Base-by-base conservation (phyloP, 2,113 vertebrate genomes). In the Embiotoca jacksoni region DNA sequence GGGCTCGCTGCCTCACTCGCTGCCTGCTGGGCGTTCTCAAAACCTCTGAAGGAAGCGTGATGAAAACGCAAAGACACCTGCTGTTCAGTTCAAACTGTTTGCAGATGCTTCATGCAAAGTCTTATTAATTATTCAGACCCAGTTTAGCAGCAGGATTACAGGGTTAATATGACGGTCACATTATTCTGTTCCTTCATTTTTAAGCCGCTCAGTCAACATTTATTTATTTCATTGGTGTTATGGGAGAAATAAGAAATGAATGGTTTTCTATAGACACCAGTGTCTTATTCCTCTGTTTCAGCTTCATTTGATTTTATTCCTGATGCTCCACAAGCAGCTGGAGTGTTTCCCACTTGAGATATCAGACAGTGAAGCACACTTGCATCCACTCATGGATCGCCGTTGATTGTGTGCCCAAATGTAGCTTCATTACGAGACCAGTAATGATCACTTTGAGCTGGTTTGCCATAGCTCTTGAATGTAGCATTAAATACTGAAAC, bases 251-350 rank as follows among this genome's bases (percentile, higher is more conserved):
- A 23, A 23, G 23, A 23, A 23, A 23, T 23, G 23, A 23, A 23
- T 23, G 23, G 23, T 23, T 23, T 23, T 23, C 23, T 23, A 23
- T 23, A 23, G 23, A 23, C 33, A 64, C 15, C 46, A 36, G 31
- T 50, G 8, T 64, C 46, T 46, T 64, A 50, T 64, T 64, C 36
- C 32, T 23, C 23, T 23, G 23, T 23, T 23, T 36, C 62, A 64
- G 62, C 32, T 64, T 64, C 33, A 64, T 64, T 64, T 49, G 46
- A 64, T 36, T 50, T 64, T 23, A 23, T 23, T 23, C 23, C 23
- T 23, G 46, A 36, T 63, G 41, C 41, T 63, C 41, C 46, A 33
- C 0, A 2, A 9, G 2, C 1, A 0, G 49, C 50, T 64, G 2
- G 32, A 13, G 0, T 16, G 46, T 35, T 4, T 0, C 50, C 32